These are phyloP conservation scores for Yponomeuta plumbellus DNA, from an alignment of 2,888 invertebrate genomes.

Conservation along the genomic window DNA sequence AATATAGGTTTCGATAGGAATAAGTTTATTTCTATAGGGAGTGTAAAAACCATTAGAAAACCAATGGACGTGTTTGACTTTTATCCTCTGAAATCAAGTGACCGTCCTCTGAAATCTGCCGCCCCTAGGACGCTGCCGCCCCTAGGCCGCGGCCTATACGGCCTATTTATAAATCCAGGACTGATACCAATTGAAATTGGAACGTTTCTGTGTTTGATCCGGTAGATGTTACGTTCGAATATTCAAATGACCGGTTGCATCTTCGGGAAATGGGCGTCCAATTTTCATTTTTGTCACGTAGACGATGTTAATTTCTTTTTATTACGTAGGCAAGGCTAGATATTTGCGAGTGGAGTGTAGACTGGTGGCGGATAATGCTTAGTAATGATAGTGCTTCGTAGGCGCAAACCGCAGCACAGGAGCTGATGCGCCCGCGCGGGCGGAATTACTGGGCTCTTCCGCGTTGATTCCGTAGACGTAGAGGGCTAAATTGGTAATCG, in stretches of 20 bases:
- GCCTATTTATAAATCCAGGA: no score
- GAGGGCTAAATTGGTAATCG: background rate
- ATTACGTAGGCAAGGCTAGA: background rate
- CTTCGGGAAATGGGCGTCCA: background rate
- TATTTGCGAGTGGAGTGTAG: conserved; percentile 1
- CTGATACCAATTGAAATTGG: no score
- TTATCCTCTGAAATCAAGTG: no score
- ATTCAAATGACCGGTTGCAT: background rate
- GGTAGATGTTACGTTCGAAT: no score
- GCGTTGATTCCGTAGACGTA: background rate
- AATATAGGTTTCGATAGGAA: no score
- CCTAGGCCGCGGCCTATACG: no score
- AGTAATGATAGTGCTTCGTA: conserved; percentile 29
- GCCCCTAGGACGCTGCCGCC: no score
- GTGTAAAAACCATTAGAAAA: no score
- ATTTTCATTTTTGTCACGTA: conserved; percentile 9
- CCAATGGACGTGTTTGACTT: no score
- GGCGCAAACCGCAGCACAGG: conserved; percentile 28
- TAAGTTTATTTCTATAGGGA: no score
- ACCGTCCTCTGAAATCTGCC: no score
- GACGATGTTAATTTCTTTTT: conserved; percentile 7
- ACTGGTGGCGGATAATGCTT: conserved; percentile 23
- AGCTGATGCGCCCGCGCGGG: conserved; percentile 22
- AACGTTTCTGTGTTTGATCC: no score
- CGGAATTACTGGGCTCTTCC: background rate